phyloP scores from a whole-genome alignment of 2,888 invertebrate species.

The Melieria crassipennis region DNA sequence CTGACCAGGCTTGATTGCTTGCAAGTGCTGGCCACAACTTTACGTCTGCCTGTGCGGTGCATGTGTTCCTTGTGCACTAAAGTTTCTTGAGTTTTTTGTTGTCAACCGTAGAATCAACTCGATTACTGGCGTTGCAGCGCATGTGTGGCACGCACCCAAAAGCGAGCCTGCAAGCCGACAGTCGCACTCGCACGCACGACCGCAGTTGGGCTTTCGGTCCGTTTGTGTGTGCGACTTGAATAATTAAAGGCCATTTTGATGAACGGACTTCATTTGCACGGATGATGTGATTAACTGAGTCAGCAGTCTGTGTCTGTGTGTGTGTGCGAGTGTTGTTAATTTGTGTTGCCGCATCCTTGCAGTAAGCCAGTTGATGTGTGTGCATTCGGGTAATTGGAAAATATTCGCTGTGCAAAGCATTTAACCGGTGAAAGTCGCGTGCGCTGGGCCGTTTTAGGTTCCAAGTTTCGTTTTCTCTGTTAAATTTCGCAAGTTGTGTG shows the following conservation, averaged over 20 bases:
- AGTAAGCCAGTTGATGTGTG: no score
- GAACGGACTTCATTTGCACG: constrained; percentile 29
- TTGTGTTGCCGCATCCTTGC: background rate
- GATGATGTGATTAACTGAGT: constrained; percentile 20
- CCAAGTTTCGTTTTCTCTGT: background rate
- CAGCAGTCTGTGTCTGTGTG: no score
- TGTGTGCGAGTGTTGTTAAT: background rate
- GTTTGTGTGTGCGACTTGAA: constrained; percentile 24
- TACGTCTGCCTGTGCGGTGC: no score
- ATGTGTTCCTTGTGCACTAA: no score
- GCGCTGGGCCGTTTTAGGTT: background rate
- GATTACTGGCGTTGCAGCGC: no score
- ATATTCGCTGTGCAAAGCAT: constrained; percentile 25
- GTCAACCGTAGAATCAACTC: no score
- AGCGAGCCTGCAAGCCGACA: background rate
- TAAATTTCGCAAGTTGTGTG: no score
- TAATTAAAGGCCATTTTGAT: constrained; percentile 35
- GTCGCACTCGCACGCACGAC: constrained; percentile 7
- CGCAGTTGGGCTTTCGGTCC: no score
- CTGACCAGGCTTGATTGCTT: no score
- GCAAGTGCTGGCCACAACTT: no score
- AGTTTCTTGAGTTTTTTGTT: no score
- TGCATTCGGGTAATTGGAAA: constrained; percentile 31
- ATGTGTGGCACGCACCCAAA: no score
- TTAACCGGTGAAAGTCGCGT: constrained; percentile 3